Evolutionary conservation across 2,888 invertebrate species (phyloP), one percentile per base, ranked within the genome.

Genomic region (Altica lythri): DNA sequence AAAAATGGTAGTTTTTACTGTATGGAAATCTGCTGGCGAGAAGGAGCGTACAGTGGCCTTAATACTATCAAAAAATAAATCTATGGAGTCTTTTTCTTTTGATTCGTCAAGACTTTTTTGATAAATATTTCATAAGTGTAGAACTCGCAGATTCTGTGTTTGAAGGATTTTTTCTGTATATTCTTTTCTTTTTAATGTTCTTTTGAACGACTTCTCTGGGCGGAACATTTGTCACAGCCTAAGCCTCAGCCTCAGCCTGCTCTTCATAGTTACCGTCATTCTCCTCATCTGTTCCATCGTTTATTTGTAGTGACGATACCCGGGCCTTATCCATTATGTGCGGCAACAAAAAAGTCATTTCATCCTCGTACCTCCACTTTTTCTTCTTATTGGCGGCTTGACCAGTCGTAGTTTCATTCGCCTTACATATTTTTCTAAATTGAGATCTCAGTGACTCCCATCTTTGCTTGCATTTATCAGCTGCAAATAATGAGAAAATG

Each of bases 51-150:
- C 38, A 29, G 53, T 46, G 12, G 27, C 38, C 16, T 18, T 35
- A 27, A 53, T 37, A 35, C 35, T 37, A 35, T 53, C 35, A 45
- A 46, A 53, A 46, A 53, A 30, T 18, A 47, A 22, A 47, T 47
- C 47, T 22, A 47, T 45, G 12, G 19, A 19, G 35, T 25, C 35
- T 35, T 47, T 34, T 37, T 22, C 54, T 35, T 37, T 37, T 37
- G 14, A 2, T 37, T 13, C 14, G n/a, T 37, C 37, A 37, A 37
- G 37, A 37, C 8, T 14, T 14, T 37, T 37, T 37, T 37, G 37
- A 37, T 14, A 13, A 37, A 37, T 12, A 37, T 13, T 37, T 14
- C 9, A 37, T 37, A 22, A 17, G 13, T 42, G 22, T 19, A 19
- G 13, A 22, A 42, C 42, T 19, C 22, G 18, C 22, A 14, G 42